Base-by-base conservation (phyloP, 64 coral and sea anemone species). In the Pocillopora verrucosa region DNA sequence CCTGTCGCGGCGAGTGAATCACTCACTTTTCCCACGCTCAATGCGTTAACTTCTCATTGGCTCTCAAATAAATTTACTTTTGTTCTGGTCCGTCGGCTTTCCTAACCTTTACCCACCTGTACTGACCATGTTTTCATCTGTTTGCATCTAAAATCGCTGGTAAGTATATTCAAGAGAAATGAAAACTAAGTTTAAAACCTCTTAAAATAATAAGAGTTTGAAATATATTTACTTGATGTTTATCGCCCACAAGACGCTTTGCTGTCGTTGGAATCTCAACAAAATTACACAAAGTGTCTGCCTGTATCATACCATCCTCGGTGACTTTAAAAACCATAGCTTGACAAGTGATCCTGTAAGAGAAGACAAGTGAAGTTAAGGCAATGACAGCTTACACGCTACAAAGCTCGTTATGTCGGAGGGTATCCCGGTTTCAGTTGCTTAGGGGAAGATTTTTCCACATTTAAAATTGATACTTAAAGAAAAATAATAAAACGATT, bases 291-390 rank as follows among this genome's bases (percentile, higher is more conserved):
- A 96, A 74, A 11, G 92, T 91, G 11, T 96, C 80, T 0, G 88
- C 77, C 1, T 76, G 64, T 22, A 96, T 81, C 2, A 61, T 41
- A 17, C 95, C 95, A 19, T 90, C 69, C 5, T 90, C 87, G 16
- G 91, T 83, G 67, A 96, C 79, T 58, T 9, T 83, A 80, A 93
- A 96, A 12, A 90, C 84, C 88, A 96, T 96, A 0, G 95, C 95
- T 79, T 96, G 77, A 59, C 95, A 96, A 26, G 88, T 36, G 5
- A 90, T 76, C 0, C 95, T 96, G 45, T 1, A 72, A 79, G 22
- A 87, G 3, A 86, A 83, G 16, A 12, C 22, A 22, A 68, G 19
- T 65, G 13, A 57, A 75, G n/a, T 51, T 2, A 51, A 88, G 16
- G 84, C 11, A 15, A 19, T 0, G 61, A 10, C 61, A 63, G 13